A percentile compares a stretch with the other conserved stretches of the same genome.
phyloP scores from a whole-genome alignment of 2,113 vertebrate species.

The Gracilinanus agilis region DNA sequence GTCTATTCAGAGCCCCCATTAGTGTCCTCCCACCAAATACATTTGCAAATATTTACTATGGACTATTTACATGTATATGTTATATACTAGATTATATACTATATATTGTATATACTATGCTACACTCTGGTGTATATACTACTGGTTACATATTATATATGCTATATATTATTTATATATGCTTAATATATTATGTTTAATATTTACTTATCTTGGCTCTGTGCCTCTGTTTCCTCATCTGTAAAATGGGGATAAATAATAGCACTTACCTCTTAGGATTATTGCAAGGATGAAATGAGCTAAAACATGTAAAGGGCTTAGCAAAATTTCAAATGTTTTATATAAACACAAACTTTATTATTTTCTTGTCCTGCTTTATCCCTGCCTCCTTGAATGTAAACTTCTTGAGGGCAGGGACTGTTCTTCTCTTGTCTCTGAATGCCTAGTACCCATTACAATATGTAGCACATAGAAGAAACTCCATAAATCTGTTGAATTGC shows the following conservation, averaged over 20 bases:
- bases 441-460: not conserved
- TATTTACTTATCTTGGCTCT: not conserved
- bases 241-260: not conserved
- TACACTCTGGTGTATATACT: too few species aligned
- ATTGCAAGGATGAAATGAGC: not conserved
- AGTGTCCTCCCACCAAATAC: too few species aligned
- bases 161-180: not conserved
- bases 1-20: too few species aligned
- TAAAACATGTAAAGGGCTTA: not conserved
- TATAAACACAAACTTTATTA: not conserved
- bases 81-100: too few species aligned
- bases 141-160: too few species aligned
- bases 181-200: too few species aligned
- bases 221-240: not conserved
- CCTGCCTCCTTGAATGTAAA: too few species aligned
- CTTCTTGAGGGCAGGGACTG: not conserved
- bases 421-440: not conserved
- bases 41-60: too few species aligned
- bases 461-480: not conserved
- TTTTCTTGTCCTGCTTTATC: not conserved
- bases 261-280: too few species aligned
- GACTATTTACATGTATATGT: too few species aligned
- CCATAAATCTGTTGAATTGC: not conserved
- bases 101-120: too few species aligned
- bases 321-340: not conserved